Conservation (phyloP, 2,797 vertebrate genomes). For the Clangula hyemalis region DNA sequence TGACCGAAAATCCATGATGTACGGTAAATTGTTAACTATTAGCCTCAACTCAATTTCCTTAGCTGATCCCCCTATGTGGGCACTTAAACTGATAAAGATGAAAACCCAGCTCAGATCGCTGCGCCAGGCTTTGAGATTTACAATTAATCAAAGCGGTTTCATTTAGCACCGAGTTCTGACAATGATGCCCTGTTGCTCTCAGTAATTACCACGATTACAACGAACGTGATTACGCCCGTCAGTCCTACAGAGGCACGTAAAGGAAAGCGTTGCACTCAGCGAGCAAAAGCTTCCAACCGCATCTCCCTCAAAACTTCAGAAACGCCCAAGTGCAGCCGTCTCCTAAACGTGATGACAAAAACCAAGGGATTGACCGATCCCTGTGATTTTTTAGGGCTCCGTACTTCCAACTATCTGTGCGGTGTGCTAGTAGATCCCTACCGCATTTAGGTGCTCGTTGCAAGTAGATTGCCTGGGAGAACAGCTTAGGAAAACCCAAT, state of each 20-base stretch:
- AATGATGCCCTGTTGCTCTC: slow-evolving; percentile 31
- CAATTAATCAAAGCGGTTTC: slow-evolving; percentile 47
- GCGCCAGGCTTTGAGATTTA: slow-evolving; percentile 12
- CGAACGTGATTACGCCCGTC: background rate
- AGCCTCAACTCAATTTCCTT: slow-evolving; percentile 62
- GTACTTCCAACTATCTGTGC: background rate
- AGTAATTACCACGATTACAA: background rate
- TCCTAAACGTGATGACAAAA: background rate
- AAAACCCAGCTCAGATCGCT: slow-evolving; percentile 43
- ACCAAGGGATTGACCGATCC: background rate
- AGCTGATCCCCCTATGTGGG: slow-evolving; percentile 29
- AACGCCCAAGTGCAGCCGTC: background rate
- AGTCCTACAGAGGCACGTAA: background rate
- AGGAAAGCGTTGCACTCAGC: background rate
- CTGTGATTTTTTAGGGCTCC: background rate
- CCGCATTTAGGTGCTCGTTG: background rate
- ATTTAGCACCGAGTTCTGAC: slow-evolving; percentile 35
- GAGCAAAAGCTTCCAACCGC: background rate
- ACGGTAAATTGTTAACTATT: slow-evolving; percentile 69
- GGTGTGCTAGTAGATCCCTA: background rate
- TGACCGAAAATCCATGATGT: slow-evolving; percentile 61
- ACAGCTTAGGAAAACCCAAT: background rate
- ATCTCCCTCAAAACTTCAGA: background rate
- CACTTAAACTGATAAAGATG: slow-evolving; percentile 52
- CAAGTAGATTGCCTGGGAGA: background rate